Evolutionary conservation across 2,888 invertebrate genomes (phyloP).

Genomic region (Ditylenchus weischeri): DNA sequence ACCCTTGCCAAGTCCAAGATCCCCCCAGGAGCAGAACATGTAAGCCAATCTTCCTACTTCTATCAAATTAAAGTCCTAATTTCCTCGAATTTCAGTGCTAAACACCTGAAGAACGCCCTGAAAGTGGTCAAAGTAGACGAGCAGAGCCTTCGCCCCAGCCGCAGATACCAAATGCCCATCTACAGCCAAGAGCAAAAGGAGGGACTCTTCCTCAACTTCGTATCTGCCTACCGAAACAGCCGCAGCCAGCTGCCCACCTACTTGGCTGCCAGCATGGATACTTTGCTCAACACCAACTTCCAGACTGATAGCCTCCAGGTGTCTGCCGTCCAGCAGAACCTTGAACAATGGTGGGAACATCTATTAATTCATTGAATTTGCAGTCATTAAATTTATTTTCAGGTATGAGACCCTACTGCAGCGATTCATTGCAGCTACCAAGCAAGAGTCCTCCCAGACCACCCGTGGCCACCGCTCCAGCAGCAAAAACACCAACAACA

Average conservation of each 20-base stretch:
- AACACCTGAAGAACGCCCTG: no score
- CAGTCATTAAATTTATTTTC: no score
- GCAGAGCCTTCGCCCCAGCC: slow-evolving; percentile 24
- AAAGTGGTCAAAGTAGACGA: slow-evolving; percentile 29
- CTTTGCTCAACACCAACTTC: slow-evolving; percentile 25
- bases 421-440: no score
- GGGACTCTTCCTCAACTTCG: slow-evolving; percentile 39
- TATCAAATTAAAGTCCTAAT: background rate
- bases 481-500: slow-evolving; percentile 4
- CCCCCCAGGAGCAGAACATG: slow-evolving; percentile 3
- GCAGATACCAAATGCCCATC: slow-evolving; percentile 26
- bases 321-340: slow-evolving; percentile 39
- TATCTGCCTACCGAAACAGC: slow-evolving; percentile 29
- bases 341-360: slow-evolving; percentile 29
- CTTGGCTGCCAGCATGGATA: slow-evolving; percentile 25
- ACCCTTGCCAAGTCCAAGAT: slow-evolving; percentile 30
- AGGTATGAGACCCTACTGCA: no score
- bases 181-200: slow-evolving; percentile 37
- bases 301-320: slow-evolving; percentile 26
- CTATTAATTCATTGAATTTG: no score
- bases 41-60: background rate
- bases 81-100: background rate
- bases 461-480: no score
- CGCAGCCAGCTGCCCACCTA: no score
- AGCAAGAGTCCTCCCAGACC: no score